phyloP scores from a whole-genome alignment of 53 echinoderm and acorn worm genomes.

The Hippasteria phrygiana region DNA sequence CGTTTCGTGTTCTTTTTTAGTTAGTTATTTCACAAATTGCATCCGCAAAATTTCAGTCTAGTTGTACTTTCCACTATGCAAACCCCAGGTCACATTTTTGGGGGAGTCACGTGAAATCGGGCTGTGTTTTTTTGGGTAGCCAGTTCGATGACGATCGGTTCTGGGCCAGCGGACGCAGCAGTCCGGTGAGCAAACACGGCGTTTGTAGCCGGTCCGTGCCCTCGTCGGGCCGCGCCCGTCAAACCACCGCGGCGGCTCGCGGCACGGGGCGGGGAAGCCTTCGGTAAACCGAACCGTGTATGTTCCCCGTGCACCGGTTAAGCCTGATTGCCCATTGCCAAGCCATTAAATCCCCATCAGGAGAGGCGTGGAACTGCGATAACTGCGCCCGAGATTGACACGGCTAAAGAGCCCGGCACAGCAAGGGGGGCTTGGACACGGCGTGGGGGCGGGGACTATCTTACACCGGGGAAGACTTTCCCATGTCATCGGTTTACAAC shows the following conservation, averaged over 20 bases:
- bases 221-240: neutral
- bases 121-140: neutral
- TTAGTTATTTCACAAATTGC: too few relatives aligned
- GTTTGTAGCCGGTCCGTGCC: neutral
- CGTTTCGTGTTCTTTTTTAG: too few relatives aligned
- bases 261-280: neutral
- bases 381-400: slow-evolving; percentile 42
- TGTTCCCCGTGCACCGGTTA: neutral
- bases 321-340: slow-evolving; percentile 48
- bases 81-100: too few relatives aligned
- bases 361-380: slow-evolving; percentile 15
- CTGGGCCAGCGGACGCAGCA: neutral
- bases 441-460: slow-evolving; percentile 7
- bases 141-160: neutral
- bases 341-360: slow-evolving; percentile 54
- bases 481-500: slow-evolving; percentile 61
- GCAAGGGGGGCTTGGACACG: neutral
- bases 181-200: neutral
- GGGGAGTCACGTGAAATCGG: too few relatives aligned
- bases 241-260: neutral
- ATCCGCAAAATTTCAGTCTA: too few relatives aligned
- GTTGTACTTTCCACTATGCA: too few relatives aligned
- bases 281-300: slow-evolving; percentile 1
- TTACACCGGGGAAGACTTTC: slow-evolving; percentile 40
- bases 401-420: slow-evolving; percentile 9